Percentiles rank a stretch among this genome's conserved stretches.
Evolutionary conservation across 2,113 vertebrate species (phyloP).

Genomic region (Malurus alboscapulatus): DNA sequence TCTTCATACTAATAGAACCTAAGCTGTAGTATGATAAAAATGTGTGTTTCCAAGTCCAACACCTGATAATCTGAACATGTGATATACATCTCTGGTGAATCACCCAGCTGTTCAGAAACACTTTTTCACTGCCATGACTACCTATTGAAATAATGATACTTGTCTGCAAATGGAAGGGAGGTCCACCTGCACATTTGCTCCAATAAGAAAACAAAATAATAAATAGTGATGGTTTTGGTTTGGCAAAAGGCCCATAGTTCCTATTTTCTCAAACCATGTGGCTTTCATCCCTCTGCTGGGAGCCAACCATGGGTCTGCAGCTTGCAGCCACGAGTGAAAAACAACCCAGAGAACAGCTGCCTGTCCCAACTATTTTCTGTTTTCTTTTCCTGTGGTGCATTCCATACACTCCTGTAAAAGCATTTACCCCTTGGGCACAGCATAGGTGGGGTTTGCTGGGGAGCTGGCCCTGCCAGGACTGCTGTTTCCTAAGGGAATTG

Average conservation of each 20-base stretch:
- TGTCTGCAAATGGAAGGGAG: neutral
- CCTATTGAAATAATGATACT: neutral
- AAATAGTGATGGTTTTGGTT: neutral
- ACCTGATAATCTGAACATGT: neutral
- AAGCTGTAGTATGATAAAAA: neutral
- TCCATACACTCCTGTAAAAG: neutral
- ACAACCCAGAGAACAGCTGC: neutral
- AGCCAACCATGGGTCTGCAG: neutral
- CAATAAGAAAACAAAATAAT: neutral
- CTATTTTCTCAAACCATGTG: neutral
- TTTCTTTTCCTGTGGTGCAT: neutral
- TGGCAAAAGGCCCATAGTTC: neutral
- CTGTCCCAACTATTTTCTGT: neutral
- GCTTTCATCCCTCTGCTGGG: neutral
- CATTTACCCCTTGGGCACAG: neutral
- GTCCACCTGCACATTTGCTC: neutral
- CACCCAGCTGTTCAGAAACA: neutral
- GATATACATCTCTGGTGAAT: neutral
- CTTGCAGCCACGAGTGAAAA: neutral
- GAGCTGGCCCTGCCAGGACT: fast-evolving
- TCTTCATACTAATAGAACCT: neutral
- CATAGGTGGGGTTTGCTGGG: neutral
- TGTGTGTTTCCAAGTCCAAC: neutral
- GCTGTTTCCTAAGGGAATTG: neutral
- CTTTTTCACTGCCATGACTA: neutral